Base-by-base conservation (phyloP, 2,888 invertebrate genomes). In the Synanthedon vespiformis region DNA sequence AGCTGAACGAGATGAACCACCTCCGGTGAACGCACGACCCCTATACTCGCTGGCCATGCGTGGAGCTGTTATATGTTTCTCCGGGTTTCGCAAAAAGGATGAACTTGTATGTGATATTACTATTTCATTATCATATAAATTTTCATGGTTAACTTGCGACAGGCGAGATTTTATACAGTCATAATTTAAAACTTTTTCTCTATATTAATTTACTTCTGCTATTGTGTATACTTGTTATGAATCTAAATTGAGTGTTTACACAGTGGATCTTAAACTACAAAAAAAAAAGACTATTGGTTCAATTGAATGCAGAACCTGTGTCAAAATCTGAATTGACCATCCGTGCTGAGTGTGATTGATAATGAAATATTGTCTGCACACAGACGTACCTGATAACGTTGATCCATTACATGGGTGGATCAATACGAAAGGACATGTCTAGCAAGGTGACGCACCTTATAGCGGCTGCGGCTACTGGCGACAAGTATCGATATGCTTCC, bases 321-420 rank as follows among this genome's bases (percentile, higher is more conserved):
- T 34, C 2, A 34, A 34, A 34, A 34, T 34, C 3, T 34, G 27
- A 8, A 2, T 34, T 34, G 10, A 34, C 12, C 13, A 11, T n/a
- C 40, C 41, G 27, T 22, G 14, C 22, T 48, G 40, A 6, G 18
- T 47, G 12, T 34, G 34, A 10, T 34, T n/a, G n/a, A 34, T 16
- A 1, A 34, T 34, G 34, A 34, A 34, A 34, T 16, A 16, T 2
- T 16, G 2, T 1, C 16, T 16, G 16, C 59, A 83, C 79, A 14
- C 83, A 97, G 97, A 93, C 93, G 67, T 92, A 91, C 77, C 89
- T 97, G 77, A 94, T 96, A 65, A 93, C 93, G 64, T 89, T 96
- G 77, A 94, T 98, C 65, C 98, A 98, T 88, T 94, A 94, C 77
- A 98, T 98, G 98, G 97, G 97, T 64, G 98, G 98, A 51, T 96